Evolutionary conservation across 2,888 invertebrate genomes (phyloP), one percentile per base, ranked within the genome.

Genomic region (Lamellibrachia columna): DNA sequence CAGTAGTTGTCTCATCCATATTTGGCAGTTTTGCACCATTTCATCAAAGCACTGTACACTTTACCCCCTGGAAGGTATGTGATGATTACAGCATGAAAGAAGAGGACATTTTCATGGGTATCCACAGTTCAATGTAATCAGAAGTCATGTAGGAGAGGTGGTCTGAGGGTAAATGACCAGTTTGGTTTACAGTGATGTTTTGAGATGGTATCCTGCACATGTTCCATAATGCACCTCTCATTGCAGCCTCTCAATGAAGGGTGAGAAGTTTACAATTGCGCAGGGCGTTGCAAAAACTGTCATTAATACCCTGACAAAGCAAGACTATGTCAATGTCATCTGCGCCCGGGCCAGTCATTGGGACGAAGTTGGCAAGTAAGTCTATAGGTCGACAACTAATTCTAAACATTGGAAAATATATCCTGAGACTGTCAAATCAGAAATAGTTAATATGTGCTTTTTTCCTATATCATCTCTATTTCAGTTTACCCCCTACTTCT

Each of bases 361-460:
- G 96, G 96, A 96, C 94, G 96, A 96, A 94, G 96, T 96, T 22
- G 96, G 96, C 91, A 96, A 96, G 96, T 96, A 94, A 95, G 96
- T 95, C 15, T 28, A 28, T 0, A 9, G 22, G 11, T 53, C 28
- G 40, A 15, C 52, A 53, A 11, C 15, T 75, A 22, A 75, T 22
- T 75, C 75, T 75, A 6, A 75, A 22, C 15, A 55, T 55, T 55
- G 2, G 6, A 75, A 75, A 58, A 8, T 58, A 6, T 75, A n/a
- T 75, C n/a, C 22, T 22, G 22, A 22, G 75, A 75, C 75, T 22
- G 22, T 22, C 1, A 75, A 7, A 55, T 55, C 9, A 55, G 55
- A 55, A 75, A 75, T 11, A 22, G n/a, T 75, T 22, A 15, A 75
- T n/a, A 75, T 75, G 1, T 40, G 40, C 40, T 40, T 1, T 75